These are phyloP conservation scores for Cyprinodon diabolis DNA, from an alignment of 2,797 vertebrate genomes.

Conservation along the genomic window DNA sequence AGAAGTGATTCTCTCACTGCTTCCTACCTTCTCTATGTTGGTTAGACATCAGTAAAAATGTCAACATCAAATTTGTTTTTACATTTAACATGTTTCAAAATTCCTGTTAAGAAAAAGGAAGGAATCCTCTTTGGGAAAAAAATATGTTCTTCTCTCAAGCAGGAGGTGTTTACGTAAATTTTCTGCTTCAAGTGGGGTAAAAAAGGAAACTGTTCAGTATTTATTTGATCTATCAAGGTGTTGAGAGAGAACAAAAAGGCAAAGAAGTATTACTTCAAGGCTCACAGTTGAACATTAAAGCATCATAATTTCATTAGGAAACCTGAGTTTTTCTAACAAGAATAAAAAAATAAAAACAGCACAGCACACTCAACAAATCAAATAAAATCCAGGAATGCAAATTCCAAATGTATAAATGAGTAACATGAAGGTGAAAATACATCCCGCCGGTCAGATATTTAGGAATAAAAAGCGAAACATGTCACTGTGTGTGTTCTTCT, in stretches of 20 bases:
- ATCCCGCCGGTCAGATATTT: slow-evolving; percentile 45
- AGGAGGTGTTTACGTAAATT: not conserved
- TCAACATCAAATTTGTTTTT: not conserved
- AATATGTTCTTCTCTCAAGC: not conserved
- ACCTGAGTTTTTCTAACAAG: slow-evolving; percentile 26
- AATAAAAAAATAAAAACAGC: not conserved
- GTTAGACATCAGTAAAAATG: not conserved
- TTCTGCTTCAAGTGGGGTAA: not conserved
- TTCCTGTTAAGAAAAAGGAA: not conserved
- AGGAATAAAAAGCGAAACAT: slow-evolving; percentile 26
- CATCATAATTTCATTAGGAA: slow-evolving; percentile 34
- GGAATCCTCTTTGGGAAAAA: not conserved
- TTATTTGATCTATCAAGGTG: slow-evolving; percentile 30
- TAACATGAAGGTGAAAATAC: slow-evolving; percentile 21
- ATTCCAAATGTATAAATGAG: not conserved
- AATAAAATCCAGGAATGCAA: not conserved
- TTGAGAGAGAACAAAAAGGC: slow-evolving; percentile 32
- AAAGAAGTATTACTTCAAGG: slow-evolving; percentile 35
- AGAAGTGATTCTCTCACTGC: too few relatives aligned
- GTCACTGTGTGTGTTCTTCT: slow-evolving; percentile 2
- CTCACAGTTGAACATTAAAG: slow-evolving; percentile 42
- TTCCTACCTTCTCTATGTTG: too few relatives aligned
- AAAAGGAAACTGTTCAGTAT: slow-evolving; percentile 21
- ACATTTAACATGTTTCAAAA: not conserved
- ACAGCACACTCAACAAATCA: not conserved